Conservation (phyloP, 2,797 vertebrate species). For the Merluccius polli region DNA sequence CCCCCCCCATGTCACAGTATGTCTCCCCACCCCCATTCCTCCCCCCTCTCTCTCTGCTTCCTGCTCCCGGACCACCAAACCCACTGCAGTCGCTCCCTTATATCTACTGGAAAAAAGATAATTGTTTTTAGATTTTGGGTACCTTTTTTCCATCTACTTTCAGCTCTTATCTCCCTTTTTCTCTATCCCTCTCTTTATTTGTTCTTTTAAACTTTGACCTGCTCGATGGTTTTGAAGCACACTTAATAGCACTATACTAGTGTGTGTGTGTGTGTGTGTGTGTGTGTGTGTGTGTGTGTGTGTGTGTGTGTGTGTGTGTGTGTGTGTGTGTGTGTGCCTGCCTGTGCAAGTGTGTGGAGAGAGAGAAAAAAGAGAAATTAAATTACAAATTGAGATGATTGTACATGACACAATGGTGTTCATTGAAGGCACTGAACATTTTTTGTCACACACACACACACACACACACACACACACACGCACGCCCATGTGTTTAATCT, state of each 20-base stretch:
- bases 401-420: conserved; percentile 26
- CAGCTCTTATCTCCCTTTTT: too few species aligned
- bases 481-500: conserved; percentile 39
- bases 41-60: background rate
- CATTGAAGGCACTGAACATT: conserved; percentile 13
- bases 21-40: background rate
- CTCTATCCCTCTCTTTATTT: too few species aligned
- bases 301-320: too few species aligned
- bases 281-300: too few species aligned
- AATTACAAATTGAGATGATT: conserved; percentile 16
- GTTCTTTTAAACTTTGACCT: too few species aligned
- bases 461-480: conserved; percentile 15
- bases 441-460: conserved; percentile 11
- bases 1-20: conserved; percentile 34
- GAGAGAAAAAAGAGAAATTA: conserved; percentile 35
- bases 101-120: too few species aligned
- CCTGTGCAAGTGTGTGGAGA: background rate
- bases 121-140: too few species aligned
- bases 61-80: background rate
- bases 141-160: too few species aligned
- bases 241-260: too few species aligned
- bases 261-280: background rate
- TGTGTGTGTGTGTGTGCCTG: too few species aligned
- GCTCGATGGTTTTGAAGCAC: too few species aligned
- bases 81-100: background rate